Evolutionary conservation across 2,113 vertebrate genomes (phyloP), one percentile per base, ranked within the genome.

Genomic region (Oxyura jamaicensis): DNA sequence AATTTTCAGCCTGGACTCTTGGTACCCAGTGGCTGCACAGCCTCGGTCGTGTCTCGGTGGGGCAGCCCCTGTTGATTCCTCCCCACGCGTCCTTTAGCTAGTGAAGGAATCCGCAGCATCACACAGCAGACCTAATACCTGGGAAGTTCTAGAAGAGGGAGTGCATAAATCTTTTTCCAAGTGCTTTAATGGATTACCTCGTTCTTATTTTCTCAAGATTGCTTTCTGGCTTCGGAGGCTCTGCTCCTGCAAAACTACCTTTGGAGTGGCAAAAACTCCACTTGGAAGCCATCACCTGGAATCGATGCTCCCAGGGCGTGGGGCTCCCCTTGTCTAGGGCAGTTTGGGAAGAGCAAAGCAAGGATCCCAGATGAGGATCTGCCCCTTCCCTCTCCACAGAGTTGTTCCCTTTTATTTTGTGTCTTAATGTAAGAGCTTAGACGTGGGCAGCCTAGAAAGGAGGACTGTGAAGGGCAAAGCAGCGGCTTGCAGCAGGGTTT

Each of bases 1-100:
- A 5, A 25, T 63, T 82, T n/a, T n/a, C 2, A 3, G 11, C 36
- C 19, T 14, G 19, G 41, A 50, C 35, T 41, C 25, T n/a, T 11
- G 14, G 29, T 2, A 3, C 3, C 2, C 56, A 35, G 20, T 3
- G 36, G 10, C 53, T 36, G 31, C 6, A 4, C 7, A 12, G 42
- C 10, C 3, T 1, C 3, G 12, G 29, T 3, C 3, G 15, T 19
- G 4, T 11, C 13, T 36, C 6, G 2, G 33, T 11, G 33, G 19
- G 9, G 3, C 18, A 12, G 33, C 15, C 23, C 12, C 8, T 26
- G 5, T 1, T 15, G 26, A 23, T 73, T 5, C 39, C 21, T 56
- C 9, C n/a, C 9, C 16, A 3, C 4, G 1, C 0, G 1, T 80
- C 28, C 6, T 42, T 29, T 8, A 50, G 22, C 20, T 17, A 7